A percentile compares a stretch with the other conserved stretches of the same genome.
Conservation (phyloP, 2,888 invertebrate genomes). For the Lumbricus terrestris region DNA sequence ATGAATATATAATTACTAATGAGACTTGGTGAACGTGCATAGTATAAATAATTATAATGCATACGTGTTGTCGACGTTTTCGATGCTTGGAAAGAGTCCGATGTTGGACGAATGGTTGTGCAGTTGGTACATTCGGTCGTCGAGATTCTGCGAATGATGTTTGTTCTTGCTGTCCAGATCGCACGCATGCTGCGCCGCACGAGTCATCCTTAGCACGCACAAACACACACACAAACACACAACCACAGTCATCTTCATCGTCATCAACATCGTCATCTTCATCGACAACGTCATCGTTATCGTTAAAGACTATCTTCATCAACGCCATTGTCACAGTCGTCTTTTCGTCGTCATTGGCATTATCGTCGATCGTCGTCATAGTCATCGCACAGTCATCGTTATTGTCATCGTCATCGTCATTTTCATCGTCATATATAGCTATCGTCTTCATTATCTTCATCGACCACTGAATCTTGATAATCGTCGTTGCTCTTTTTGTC, state of each 20-base stretch:
- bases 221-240: not conserved
- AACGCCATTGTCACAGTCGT: too few relatives aligned
- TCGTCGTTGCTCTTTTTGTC: too few relatives aligned
- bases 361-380: too few relatives aligned
- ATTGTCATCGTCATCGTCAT: too few relatives aligned
- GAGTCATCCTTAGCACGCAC: not conserved
- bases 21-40: not conserved
- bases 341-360: too few relatives aligned
- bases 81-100: conserved; percentile 28
- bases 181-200: conserved; percentile 69
- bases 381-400: too few relatives aligned
- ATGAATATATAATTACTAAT: not conserved
- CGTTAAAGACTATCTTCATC: too few relatives aligned
- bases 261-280: not conserved
- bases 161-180: conserved; percentile 86
- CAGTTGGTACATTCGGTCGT: conserved; percentile 55
- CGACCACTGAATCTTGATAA: too few relatives aligned
- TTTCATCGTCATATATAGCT: too few relatives aligned
- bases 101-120: conserved; percentile 27
- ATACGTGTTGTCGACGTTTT: conserved; percentile 31
- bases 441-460: too few relatives aligned
- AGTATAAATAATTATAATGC: not conserved
- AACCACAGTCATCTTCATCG: not conserved
- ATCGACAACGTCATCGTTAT: not conserved
- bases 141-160: conserved; percentile 71